Conservation (phyloP, 2,113 vertebrate species). For the Zosterops borbonicus region DNA sequence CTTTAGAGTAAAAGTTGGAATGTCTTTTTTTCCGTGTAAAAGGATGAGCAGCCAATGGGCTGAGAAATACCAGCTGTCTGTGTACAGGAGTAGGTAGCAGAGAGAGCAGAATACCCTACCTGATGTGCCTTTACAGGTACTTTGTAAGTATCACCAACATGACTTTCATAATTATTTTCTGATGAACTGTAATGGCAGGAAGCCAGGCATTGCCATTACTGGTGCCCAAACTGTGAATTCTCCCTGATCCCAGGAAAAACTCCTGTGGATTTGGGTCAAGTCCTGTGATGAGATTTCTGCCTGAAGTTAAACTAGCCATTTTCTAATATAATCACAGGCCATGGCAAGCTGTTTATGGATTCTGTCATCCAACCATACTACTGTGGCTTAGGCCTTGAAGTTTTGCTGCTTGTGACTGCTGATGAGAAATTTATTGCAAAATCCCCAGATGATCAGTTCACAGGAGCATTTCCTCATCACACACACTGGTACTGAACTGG, state of each 20-base stretch:
- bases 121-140: neutral
- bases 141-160: neutral
- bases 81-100: neutral
- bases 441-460: neutral
- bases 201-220: neutral
- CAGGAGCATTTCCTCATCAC: neutral
- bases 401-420: neutral
- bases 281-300: neutral
- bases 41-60: neutral
- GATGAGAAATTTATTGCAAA: constrained; percentile 1
- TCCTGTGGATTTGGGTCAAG: neutral
- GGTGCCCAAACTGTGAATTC: neutral
- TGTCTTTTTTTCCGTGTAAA: neutral
- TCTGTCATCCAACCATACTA: neutral
- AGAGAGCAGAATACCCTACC: neutral
- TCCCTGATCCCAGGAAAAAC: neutral
- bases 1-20: neutral
- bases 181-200: neutral
- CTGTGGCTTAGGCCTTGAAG: constrained; percentile 15
- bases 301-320: constrained; percentile 17
- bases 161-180: neutral
- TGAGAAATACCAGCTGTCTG: neutral
- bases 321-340: constrained; percentile 9
- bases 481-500: neutral
- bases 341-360: constrained; percentile 4